phyloP scores from a whole-genome alignment of 2,797 vertebrate species.

The Telmatherina bonti region DNA sequence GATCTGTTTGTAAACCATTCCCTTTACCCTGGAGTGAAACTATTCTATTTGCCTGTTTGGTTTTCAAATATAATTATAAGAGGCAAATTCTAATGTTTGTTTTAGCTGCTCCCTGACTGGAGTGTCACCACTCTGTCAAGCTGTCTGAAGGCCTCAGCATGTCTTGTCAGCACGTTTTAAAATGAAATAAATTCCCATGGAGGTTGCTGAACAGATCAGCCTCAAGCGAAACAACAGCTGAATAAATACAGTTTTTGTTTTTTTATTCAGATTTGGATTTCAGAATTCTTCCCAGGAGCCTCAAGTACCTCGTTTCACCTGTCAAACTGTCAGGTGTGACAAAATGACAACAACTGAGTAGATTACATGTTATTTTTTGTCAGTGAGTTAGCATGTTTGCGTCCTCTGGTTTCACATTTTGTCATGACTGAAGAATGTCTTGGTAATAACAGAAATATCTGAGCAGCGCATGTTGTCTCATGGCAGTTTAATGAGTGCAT shows the following conservation, averaged over 20 bases:
- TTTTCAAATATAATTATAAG: too few relatives aligned
- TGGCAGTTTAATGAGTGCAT: conserved; percentile 30
- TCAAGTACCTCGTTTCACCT: neutral
- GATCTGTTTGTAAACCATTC: too few relatives aligned
- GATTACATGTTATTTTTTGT: neutral
- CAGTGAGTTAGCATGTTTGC: neutral
- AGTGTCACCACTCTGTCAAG: conserved; percentile 3
- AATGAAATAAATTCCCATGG: conserved; percentile 16
- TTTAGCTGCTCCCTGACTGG: conserved; percentile 20
- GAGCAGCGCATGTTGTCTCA: conserved; percentile 21
- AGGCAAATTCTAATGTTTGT: conserved; percentile 16
- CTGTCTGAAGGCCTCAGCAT: neutral
- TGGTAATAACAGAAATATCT: neutral
- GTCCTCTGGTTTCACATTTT: neutral
- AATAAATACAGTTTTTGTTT: conserved; percentile 6
- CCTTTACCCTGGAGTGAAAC: too few relatives aligned
- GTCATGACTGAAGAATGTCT: neutral
- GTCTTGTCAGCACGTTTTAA: conserved; percentile 23
- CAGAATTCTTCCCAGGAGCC: neutral
- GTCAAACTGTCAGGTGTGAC: neutral
- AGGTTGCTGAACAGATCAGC: conserved; percentile 20
- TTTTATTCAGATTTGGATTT: conserved; percentile 11
- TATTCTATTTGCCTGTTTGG: too few relatives aligned
- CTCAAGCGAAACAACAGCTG: conserved; percentile 2
- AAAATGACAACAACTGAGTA: neutral